Base-by-base conservation (phyloP, 1,140 invertebrate species). In the Camponotus vicinus region DNA sequence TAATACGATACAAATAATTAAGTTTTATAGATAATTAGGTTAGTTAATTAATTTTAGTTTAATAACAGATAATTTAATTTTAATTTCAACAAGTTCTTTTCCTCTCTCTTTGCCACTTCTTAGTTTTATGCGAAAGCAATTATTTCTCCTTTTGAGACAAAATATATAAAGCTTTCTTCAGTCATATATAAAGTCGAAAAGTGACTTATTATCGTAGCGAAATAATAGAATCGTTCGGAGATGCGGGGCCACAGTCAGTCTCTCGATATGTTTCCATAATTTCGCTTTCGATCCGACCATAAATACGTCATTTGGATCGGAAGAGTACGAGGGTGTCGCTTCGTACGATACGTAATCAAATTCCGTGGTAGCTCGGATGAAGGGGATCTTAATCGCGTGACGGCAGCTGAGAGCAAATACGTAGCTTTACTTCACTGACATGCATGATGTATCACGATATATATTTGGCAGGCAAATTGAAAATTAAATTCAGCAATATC, bases 251-350 rank as follows among this genome's bases (percentile, higher is more conserved):
- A 49, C 15, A 34, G 3, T 15, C n/a, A 32, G 13, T 34, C 27
- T 61, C 3, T 52, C 9, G 7, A 42, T 27, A 1, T 21, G 52
- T 57, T 57, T 75, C n/a, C 6, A 8, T 59, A 80, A 80, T 80
- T 80, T 70, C 6, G 66, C 37, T 18, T 40, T 80, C 52, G 66
- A 80, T 80, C 37, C 40, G n/a, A 37, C 15, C 49, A 55, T 80
- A 80, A 80, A 80, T 52, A 80, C 34, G 77, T 80, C 64, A 42
- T 70, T 70, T 80, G 63, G 34, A 80, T 55, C 21, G 40, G 52
- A 59, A 70, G 40, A 59, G 66, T 37, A 13, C 49, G 49, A 80
- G 77, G n/a, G 21, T 69, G 64, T 67, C 63, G 49, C 77, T 15
- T 70, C 66, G 34, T 15, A 57, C 21, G 9, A 18, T 4, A 4